Conservation (phyloP, 92 coral and sea anemone species). For the Chrysogorgia sp. region DNA sequence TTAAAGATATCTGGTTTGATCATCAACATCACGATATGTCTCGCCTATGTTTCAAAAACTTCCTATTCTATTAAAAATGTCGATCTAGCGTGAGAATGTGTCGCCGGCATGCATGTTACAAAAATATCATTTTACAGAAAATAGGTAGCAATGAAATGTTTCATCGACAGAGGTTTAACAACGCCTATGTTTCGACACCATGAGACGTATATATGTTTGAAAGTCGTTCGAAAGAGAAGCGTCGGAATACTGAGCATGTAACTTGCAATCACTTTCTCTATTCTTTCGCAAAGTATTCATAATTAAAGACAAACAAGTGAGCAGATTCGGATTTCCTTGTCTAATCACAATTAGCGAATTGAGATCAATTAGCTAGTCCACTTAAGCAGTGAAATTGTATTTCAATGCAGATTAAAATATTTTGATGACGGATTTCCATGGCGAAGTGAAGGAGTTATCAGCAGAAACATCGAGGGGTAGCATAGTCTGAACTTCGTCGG, state of each 20-base stretch:
- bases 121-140: neutral
- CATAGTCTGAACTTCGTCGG: constrained; percentile 23
- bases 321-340: constrained; percentile 46
- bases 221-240: neutral
- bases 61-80: constrained; percentile 30
- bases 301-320: constrained; percentile 46
- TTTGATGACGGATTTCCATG: constrained; percentile 46
- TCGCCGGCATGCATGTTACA: neutral
- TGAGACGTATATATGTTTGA: too few relatives aligned
- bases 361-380: constrained; percentile 50
- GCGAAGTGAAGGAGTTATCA: constrained; percentile 29
- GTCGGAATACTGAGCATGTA: neutral
- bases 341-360: constrained; percentile 52
- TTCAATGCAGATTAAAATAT: constrained; percentile 41
- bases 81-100: constrained; percentile 17
- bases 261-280: neutral
- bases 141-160: neutral
- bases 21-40: constrained; percentile 7
- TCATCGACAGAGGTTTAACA: too few relatives aligned
- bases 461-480: constrained; percentile 16
- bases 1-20: constrained; percentile 30
- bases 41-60: too few relatives aligned
- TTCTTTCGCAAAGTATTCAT: constrained; percentile 34
- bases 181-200: too few relatives aligned
- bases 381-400: constrained; percentile 47